phyloP scores from a whole-genome alignment of 2,888 invertebrate genomes.

The Eubasilissa splendida region DNA sequence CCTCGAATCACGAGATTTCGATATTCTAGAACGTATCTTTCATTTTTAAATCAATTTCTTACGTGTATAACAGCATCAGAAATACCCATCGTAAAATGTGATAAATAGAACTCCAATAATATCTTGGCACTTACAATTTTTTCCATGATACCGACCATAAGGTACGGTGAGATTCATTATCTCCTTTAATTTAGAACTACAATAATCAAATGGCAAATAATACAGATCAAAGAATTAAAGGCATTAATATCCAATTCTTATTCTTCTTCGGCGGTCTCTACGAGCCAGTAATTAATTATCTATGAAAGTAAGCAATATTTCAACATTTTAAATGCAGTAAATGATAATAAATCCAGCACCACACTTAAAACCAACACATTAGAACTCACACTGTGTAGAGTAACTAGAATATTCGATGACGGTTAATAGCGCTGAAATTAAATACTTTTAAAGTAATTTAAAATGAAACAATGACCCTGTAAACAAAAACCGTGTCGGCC shows the following conservation, averaged over 20 bases:
- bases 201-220: slow-evolving; percentile 35
- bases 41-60: no score
- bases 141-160: slow-evolving; percentile 98
- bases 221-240: not conserved
- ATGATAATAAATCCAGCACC: not conserved
- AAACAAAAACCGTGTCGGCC: no score
- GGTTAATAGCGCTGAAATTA: slow-evolving; percentile 6
- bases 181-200: slow-evolving; percentile 96
- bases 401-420: not conserved
- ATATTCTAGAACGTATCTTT: no score
- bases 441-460: not conserved
- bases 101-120: slow-evolving; percentile 95
- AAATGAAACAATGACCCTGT: no score
- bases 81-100: slow-evolving; percentile 78
- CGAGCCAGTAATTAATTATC: no score
- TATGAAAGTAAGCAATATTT: no score
- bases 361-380: not conserved
- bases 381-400: not conserved
- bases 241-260: no score
- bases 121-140: slow-evolving; percentile 97
- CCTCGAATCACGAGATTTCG: no score
- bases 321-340: not conserved
- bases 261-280: no score
- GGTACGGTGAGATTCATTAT: slow-evolving; percentile 94
- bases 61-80: no score